phyloP scores from a whole-genome alignment of 2,113 vertebrate species.

The Electrona antarctica region DNA sequence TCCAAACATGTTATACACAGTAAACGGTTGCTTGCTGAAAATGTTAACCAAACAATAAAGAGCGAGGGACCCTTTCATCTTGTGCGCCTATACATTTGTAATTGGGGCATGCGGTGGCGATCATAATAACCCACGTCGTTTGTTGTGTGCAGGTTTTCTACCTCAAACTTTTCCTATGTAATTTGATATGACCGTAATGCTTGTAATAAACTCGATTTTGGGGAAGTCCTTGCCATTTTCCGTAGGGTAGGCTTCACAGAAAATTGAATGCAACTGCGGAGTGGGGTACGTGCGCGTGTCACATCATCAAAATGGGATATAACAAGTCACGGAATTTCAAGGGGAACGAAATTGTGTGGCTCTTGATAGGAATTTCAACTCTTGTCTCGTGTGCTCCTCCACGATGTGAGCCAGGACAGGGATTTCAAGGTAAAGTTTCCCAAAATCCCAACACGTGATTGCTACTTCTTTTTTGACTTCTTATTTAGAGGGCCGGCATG shows the following conservation, averaged over 20 bases:
- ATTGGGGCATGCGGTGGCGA: no score
- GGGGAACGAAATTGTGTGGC: slow-evolving; percentile 60
- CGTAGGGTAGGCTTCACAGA: slow-evolving; percentile 37
- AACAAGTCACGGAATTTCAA: slow-evolving; percentile 16
- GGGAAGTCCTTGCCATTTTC: slow-evolving; percentile 35
- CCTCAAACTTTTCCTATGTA: slow-evolving; percentile 53
- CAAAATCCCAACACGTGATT: neutral
- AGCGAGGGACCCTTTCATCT: no score
- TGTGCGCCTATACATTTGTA: no score
- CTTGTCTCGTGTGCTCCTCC: slow-evolving; percentile 47
- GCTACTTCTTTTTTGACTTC: no score
- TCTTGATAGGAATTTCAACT: slow-evolving; percentile 52
- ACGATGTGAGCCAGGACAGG: slow-evolving; percentile 71
- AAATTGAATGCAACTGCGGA: slow-evolving; percentile 16
- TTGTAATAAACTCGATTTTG: slow-evolving; percentile 56
- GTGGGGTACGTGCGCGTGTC: slow-evolving; percentile 61
- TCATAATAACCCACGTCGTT: no score
- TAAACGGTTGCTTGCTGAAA: no score
- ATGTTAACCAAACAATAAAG: no score
- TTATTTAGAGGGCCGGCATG: no score
- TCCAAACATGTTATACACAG: no score
- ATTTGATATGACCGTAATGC: slow-evolving; percentile 76
- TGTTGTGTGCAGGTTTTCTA: neutral
- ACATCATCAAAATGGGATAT: slow-evolving; percentile 80
- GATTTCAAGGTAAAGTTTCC: slow-evolving; percentile 79